Evolutionary conservation across 2,797 vertebrate species (phyloP).

Genomic region (Mastacembelus armatus): DNA sequence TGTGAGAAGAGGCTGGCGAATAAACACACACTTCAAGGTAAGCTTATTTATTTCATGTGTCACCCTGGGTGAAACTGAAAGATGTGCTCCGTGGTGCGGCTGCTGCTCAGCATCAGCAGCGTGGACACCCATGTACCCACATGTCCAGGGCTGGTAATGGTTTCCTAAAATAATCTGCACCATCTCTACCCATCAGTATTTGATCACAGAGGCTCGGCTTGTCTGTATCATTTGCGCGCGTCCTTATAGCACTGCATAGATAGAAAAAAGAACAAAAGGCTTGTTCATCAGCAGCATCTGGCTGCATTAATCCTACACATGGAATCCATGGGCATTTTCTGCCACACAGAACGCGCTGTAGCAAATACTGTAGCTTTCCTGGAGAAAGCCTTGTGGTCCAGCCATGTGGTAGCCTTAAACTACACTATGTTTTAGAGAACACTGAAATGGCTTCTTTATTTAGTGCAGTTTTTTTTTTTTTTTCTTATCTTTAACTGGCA

Average conservation of each 20-base stretch:
- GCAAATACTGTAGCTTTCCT: not conserved
- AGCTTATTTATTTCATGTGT: not conserved
- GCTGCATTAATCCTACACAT: slow-evolving; percentile 9
- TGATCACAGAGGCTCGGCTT: not conserved
- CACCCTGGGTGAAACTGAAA: not conserved
- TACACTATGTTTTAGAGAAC: not conserved
- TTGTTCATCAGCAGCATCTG: slow-evolving; percentile 4
- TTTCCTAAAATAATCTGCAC: not conserved
- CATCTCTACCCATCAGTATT: not conserved
- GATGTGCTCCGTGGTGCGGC: not conserved
- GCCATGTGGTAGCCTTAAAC: too few species aligned
- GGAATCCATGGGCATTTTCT: slow-evolving; percentile 8
- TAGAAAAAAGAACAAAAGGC: not conserved
- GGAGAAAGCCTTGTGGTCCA: too few species aligned
- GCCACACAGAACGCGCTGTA: not conserved
- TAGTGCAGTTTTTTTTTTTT: too few species aligned
- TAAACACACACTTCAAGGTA: slow-evolving; percentile 13
- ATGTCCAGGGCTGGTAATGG: not conserved
- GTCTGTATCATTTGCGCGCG: not conserved
- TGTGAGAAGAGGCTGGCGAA: not conserved
- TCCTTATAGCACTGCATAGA: too few species aligned
- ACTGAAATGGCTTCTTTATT: not conserved
- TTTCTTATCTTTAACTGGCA: not conserved
- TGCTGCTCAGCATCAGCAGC: slow-evolving; percentile 33
- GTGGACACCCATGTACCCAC: not conserved